phyloP scores from a whole-genome alignment of 2,113 vertebrate species.

The Empidonax alnorum region DNA sequence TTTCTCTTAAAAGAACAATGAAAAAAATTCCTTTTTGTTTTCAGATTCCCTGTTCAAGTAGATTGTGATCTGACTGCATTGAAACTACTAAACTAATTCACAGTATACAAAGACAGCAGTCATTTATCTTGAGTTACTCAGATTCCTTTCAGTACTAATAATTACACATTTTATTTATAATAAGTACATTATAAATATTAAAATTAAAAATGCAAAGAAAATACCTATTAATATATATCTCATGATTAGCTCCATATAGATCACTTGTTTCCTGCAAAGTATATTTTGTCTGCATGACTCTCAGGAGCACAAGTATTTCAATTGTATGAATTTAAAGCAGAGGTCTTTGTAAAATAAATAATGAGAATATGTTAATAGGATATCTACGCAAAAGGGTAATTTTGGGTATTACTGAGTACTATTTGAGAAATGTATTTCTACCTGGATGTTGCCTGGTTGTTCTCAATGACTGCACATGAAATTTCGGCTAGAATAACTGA shows the following conservation, averaged over 20 bases:
- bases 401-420: neutral
- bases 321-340: neutral
- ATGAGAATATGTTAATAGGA: neutral
- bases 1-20: neutral
- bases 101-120: neutral
- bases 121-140: neutral
- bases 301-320: neutral
- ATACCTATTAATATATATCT: neutral
- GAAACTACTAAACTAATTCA: neutral
- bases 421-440: neutral
- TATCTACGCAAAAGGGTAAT: neutral
- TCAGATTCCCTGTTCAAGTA: neutral
- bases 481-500: neutral
- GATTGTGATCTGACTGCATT: neutral
- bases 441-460: neutral
- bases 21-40: neutral
- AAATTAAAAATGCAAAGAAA: neutral
- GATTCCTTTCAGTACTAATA: neutral
- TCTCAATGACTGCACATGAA: accelerated
- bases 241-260: neutral
- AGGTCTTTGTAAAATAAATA: neutral
- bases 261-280: neutral
- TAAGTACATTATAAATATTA: neutral
- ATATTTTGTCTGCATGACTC: neutral
- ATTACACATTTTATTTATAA: neutral